phyloP scores from a whole-genome alignment of 2,797 vertebrate species.

The Cynodonichthys magdalenae region DNA sequence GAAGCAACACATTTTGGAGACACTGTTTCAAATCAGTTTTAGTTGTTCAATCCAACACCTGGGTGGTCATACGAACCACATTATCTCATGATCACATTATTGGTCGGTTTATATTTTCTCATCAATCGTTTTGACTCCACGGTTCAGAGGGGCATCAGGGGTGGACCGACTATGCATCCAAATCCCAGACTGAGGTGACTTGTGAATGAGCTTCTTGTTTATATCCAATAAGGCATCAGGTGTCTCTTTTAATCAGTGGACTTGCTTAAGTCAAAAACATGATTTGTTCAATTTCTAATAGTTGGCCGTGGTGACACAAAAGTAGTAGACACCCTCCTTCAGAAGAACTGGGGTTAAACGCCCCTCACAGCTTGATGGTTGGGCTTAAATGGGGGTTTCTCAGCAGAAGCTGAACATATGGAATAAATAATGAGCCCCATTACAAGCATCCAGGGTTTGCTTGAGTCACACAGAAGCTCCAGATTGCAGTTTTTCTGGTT shows the following conservation, averaged over 20 bases:
- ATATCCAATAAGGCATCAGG: slow-evolving; percentile 25
- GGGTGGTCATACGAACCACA: too few relatives aligned
- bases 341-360: slow-evolving; percentile 71
- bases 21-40: too few relatives aligned
- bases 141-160: too few relatives aligned
- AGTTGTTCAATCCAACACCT: too few relatives aligned
- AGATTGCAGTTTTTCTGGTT: slow-evolving; percentile 63
- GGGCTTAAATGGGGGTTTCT: slow-evolving; percentile 74
- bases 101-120: too few relatives aligned
- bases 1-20: too few relatives aligned
- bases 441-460: slow-evolving; percentile 80
- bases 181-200: too few relatives aligned
- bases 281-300: slow-evolving; percentile 62
- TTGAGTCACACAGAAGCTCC: slow-evolving; percentile 75
- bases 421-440: slow-evolving; percentile 84
- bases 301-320: slow-evolving; percentile 68
- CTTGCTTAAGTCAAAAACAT: slow-evolving; percentile 29
- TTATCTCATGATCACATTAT: too few relatives aligned
- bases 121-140: too few relatives aligned
- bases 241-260: slow-evolving; percentile 38
- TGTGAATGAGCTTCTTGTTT: slow-evolving; percentile 21
- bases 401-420: slow-evolving; percentile 82
- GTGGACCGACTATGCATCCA: too few relatives aligned
- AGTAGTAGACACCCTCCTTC: slow-evolving; percentile 60
- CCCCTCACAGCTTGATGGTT: slow-evolving; percentile 70